Conservation (phyloP, 2,113 vertebrate species). For the Okapia johnstoni region DNA sequence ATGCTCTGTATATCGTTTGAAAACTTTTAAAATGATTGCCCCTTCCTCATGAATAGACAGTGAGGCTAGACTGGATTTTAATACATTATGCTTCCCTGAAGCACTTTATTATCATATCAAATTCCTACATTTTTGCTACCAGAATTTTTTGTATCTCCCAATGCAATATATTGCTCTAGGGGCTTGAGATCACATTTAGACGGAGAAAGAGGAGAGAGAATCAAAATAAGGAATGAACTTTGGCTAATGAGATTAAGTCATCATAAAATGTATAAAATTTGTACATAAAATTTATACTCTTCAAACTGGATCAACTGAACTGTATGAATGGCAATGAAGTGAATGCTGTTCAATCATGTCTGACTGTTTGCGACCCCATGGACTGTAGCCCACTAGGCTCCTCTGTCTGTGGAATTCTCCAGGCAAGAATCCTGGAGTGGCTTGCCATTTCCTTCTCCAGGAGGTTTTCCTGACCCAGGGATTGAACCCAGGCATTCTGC, state of each 20-base stretch:
- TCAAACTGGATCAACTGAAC: background rate
- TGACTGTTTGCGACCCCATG: rapidly evolving
- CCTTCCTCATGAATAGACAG: conserved; percentile 36
- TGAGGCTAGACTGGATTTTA: conserved; percentile 25
- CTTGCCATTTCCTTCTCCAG: background rate
- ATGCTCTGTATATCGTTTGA: background rate
- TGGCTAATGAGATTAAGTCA: background rate
- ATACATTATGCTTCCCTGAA: conserved; percentile 28
- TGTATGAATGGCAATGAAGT: background rate
- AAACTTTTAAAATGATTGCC: background rate
- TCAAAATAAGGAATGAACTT: conserved; percentile 30
- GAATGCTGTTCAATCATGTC: background rate
- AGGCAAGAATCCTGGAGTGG: background rate
- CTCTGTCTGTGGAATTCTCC: background rate
- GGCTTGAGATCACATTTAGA: conserved; percentile 47
- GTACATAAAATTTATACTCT: background rate
- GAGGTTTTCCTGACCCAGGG: background rate
- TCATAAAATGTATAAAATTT: conserved; percentile 1
- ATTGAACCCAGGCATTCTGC: background rate
- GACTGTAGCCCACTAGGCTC: background rate
- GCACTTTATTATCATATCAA: conserved; percentile 48
- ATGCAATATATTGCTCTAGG: background rate
- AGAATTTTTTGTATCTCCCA: conserved; percentile 48
- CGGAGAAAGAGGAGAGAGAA: background rate
- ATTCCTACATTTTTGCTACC: conserved; percentile 26